Evolutionary conservation across 2,113 vertebrate genomes (phyloP).

Genomic region (Heterotilapia buettikoferi): DNA sequence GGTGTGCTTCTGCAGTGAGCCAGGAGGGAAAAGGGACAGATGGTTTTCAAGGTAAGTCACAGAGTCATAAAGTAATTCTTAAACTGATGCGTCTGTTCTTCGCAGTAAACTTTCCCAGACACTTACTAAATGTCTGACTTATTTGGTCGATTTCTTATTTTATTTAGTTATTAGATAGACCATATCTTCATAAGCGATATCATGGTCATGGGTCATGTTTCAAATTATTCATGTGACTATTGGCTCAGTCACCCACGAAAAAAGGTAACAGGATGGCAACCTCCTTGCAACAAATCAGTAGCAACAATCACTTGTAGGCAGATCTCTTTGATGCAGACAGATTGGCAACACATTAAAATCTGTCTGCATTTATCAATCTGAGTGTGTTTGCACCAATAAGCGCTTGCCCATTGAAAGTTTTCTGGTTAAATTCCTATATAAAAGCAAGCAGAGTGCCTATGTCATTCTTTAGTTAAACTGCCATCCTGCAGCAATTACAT

Average conservation of each 20-base stretch:
- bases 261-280: neutral
- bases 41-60: constrained; percentile 21
- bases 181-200: neutral
- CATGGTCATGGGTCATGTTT: neutral
- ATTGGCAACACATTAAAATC: neutral
- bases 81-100: neutral
- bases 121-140: neutral
- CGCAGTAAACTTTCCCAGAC: neutral
- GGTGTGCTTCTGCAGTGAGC: constrained; percentile 79
- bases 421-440: neutral
- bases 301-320: neutral
- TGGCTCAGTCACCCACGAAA: neutral
- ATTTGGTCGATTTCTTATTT: neutral
- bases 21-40: constrained; percentile 41
- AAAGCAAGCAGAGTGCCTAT: neutral
- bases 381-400: neutral
- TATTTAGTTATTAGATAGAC: neutral
- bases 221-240: neutral
- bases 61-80: neutral
- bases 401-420: neutral
- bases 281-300: neutral
- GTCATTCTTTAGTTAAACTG: neutral
- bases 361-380: neutral
- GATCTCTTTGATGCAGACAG: neutral
- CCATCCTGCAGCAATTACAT: neutral